Percentiles rank a stretch among this genome's conserved stretches.
Evolutionary conservation across 1,140 invertebrate genomes (phyloP).

Genomic region (Mizuhopecten yessoensis): DNA sequence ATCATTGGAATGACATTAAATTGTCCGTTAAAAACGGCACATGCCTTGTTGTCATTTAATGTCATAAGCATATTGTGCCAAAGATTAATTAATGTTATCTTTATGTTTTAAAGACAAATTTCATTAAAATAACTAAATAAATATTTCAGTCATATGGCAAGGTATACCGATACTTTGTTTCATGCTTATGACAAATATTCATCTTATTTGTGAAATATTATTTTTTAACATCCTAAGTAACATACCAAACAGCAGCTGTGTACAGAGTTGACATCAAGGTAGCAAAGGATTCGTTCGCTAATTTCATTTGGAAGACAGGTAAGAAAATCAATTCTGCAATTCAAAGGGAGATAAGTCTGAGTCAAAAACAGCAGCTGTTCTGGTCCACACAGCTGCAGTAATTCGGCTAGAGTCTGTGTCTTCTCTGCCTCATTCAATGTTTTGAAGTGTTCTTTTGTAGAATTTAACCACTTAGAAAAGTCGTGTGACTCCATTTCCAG

Average conservation of each 20-base stretch:
- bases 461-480: background rate
- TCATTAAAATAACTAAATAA: no score
- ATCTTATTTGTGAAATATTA: no score
- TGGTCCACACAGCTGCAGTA: background rate
- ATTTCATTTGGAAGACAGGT: background rate
- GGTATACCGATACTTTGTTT: no score
- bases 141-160: no score
- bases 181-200: no score
- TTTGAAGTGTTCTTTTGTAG: background rate
- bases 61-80: no score
- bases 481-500: background rate
- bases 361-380: constrained; percentile 12
- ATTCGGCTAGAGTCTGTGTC: background rate
- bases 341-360: constrained; percentile 25
- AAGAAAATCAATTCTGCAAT: background rate
- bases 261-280: background rate
- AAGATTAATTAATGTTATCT: no score
- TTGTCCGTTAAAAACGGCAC: no score
- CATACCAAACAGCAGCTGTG: constrained; percentile 31
- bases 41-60: no score
- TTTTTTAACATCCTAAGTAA: no score
- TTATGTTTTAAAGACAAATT: no score
- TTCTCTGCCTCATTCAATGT: background rate
- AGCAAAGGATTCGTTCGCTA: background rate
- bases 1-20: no score